phyloP scores from a whole-genome alignment of 2,888 invertebrate genomes.

The Tetropium fuscum region DNA sequence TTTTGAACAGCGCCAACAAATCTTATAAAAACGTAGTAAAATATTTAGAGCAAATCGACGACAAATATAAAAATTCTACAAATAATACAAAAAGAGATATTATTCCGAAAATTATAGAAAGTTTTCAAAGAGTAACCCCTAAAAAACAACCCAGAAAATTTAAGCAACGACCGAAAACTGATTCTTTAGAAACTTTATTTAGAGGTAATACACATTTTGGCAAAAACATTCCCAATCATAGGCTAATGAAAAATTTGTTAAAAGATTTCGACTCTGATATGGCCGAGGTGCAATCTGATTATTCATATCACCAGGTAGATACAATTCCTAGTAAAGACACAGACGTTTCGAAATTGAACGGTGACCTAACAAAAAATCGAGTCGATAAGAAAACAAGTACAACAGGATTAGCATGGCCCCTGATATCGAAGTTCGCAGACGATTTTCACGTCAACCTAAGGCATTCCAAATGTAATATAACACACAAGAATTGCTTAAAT shows the following conservation, averaged over 20 bases:
- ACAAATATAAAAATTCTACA: slow-evolving; percentile 8
- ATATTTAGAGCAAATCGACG: slow-evolving; percentile 31
- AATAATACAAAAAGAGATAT: slow-evolving; percentile 24
- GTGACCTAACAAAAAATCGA: neutral
- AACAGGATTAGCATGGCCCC: slow-evolving; percentile 32
- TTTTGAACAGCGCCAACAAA: slow-evolving; percentile 29
- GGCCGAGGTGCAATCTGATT: neutral
- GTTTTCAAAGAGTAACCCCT: slow-evolving; percentile 39
- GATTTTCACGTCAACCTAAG: neutral
- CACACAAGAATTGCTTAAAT: neutral
- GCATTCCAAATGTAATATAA: neutral
- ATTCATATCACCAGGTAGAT: slow-evolving; percentile 15
- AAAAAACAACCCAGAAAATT: slow-evolving; percentile 14
- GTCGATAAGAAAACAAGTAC: slow-evolving; percentile 39
- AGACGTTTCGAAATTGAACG: no score
- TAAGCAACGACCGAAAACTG: neutral
- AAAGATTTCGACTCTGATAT: slow-evolving; percentile 36
- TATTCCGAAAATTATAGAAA: slow-evolving; percentile 43
- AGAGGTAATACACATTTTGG: slow-evolving; percentile 43
- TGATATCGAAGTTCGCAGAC: neutral
- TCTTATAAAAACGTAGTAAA: slow-evolving; percentile 32
- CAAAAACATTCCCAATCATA: slow-evolving; percentile 49
- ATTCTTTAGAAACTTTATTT: slow-evolving; percentile 42
- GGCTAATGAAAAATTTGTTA: slow-evolving; percentile 49
- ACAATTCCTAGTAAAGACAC: slow-evolving; percentile 30